These are phyloP conservation scores for Cheirogaleus medius DNA, from an alignment of 2,113 vertebrate species.

Conservation along the genomic window DNA sequence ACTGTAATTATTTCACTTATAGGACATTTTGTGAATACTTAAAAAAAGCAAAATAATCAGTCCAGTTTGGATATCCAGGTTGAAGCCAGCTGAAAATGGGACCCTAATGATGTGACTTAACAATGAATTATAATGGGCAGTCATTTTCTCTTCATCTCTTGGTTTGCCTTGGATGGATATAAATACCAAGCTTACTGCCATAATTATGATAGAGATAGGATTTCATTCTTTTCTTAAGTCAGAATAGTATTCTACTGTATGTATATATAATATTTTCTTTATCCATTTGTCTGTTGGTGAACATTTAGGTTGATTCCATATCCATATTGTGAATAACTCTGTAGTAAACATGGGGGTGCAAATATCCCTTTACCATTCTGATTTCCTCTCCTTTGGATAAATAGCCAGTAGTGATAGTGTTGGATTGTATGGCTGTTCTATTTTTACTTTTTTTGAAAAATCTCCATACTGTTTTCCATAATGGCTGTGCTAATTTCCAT, in stretches of 20 bases:
- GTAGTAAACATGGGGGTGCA: background rate
- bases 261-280: background rate
- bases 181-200: background rate
- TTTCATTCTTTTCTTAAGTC: background rate
- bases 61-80: background rate
- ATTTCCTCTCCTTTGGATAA: background rate
- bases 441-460: background rate
- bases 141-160: constrained; percentile 18
- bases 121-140: background rate
- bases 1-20: background rate
- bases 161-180: background rate
- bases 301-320: background rate
- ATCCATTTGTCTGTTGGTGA: background rate
- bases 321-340: background rate
- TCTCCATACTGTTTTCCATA: background rate
- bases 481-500: background rate
- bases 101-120: background rate
- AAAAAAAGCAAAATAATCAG: background rate
- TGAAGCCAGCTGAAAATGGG: background rate
- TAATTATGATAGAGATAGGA: background rate
- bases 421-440: background rate
- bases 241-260: too few species aligned
- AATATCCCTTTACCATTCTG: background rate
- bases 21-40: constrained; percentile 7
- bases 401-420: background rate